Conservation (phyloP, 23 tunicate species). For the Diplosoma virens region DNA sequence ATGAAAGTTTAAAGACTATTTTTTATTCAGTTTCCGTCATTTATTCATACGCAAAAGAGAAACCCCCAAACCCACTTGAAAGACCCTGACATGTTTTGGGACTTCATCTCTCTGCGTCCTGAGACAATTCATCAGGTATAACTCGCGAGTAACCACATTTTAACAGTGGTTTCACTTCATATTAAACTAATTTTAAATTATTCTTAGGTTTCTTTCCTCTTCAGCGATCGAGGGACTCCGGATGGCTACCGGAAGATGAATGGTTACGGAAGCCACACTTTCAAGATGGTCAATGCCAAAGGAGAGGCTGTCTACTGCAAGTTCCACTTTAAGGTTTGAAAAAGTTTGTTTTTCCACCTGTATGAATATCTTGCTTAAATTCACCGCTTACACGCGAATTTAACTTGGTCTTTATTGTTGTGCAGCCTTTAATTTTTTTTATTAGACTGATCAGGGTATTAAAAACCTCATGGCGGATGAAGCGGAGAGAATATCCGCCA, state of each 20-base stretch:
- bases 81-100: constrained; percentile 99
- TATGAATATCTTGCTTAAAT: no score
- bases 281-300: constrained; percentile 84
- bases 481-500: constrained; percentile 68
- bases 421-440: not conserved
- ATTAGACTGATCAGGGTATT: constrained; percentile 87
- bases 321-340: constrained; percentile 83
- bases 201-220: constrained; percentile 74
- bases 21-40: constrained; percentile 88
- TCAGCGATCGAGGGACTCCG: constrained; percentile 93
- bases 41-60: constrained; percentile 94
- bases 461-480: constrained; percentile 85
- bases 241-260: constrained; percentile 88
- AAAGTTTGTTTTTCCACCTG: no score
- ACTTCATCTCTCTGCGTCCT: constrained; percentile 87
- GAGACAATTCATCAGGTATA: constrained; percentile 95
- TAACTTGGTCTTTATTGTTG: no score
- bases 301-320: constrained; percentile 91
- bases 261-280: constrained; percentile 95
- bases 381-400: no score
- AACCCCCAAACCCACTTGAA: constrained; percentile 93
- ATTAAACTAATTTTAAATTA: no score
- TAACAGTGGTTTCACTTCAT: no score
- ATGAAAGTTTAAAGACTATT: no score
- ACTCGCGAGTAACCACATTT: no score